A percentile compares a stretch with the other conserved stretches of the same genome.
These are phyloP conservation scores for Merodon equestris DNA, from an alignment of 2,888 invertebrate genomes.

Conservation along the genomic window DNA sequence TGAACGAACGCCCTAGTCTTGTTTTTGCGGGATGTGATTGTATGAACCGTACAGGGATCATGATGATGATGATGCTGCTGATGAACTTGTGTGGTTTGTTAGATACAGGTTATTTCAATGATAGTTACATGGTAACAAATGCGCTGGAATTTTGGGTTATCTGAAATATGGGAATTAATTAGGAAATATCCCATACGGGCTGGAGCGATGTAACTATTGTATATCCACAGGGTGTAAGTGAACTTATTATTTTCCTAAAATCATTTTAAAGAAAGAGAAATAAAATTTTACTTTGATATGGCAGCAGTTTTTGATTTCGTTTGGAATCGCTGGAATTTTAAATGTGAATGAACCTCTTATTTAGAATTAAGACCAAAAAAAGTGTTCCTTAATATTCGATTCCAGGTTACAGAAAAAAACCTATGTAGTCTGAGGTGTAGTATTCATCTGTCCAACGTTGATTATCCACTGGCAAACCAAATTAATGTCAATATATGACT, in stretches of 20 bases:
- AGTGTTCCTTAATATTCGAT: no score
- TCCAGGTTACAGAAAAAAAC: no score
- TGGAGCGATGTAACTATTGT: no score
- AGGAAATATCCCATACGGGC: not conserved
- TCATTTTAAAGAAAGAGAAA: not conserved
- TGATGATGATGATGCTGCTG: constrained; percentile 15
- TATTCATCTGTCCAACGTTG: no score
- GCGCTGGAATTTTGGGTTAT: constrained; percentile 11
- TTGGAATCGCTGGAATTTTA: no score
- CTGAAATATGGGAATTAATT: constrained; percentile 8
- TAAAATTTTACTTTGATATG: no score
- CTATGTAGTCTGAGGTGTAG: no score
- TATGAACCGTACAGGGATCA: not conserved
- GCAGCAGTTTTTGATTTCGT: no score
- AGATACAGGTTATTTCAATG: constrained; percentile 43
- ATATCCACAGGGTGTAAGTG: not conserved
- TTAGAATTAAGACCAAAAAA: no score
- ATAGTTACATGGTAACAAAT: constrained; percentile 44
- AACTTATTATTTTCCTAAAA: not conserved
- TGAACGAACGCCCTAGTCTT: constrained; percentile 31
- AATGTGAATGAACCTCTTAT: no score
- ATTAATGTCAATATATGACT: no score
- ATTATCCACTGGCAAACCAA: no score
- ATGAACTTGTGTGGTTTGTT: constrained; percentile 49
- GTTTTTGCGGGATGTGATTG: constrained; percentile 24